Evolutionary conservation across 2,888 invertebrate species (phyloP).

Genomic region (Acanthosoma haemorrhoidale): DNA sequence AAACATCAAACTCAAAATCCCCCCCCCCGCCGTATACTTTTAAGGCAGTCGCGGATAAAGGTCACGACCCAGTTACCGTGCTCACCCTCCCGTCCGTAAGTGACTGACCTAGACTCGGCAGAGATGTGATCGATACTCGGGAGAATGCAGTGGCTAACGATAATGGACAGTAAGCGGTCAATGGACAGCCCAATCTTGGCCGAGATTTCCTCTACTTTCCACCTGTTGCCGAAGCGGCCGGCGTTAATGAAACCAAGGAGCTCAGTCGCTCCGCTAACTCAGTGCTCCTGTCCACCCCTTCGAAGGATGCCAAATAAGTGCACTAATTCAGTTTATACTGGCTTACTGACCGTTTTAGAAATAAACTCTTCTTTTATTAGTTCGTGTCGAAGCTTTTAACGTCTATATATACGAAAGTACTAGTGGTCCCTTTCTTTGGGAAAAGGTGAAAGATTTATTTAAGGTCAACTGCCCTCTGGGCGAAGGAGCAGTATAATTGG

Average conservation of each 20-base stretch:
- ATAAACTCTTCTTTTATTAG: not conserved
- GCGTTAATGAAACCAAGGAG: not conserved
- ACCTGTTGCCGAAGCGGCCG: not conserved
- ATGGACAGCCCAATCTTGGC: no score
- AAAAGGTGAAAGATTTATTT: no score
- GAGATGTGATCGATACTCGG: not conserved
- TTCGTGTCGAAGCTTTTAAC: not conserved
- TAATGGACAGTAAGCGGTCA: no score
- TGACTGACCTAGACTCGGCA: not conserved
- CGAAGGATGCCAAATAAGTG: not conserved
- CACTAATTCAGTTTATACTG: conserved; percentile 1
- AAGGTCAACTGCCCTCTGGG: no score
- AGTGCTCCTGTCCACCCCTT: not conserved
- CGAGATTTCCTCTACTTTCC: not conserved
- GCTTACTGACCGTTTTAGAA: not conserved
- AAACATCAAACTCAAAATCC: no score
- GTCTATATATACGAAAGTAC: not conserved
- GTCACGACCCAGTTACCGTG: not conserved
- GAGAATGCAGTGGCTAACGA: no score
- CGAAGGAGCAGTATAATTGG: no score
- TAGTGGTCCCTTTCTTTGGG: no score
- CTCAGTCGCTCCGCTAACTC: not conserved
- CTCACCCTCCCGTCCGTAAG: not conserved
- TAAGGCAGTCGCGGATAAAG: not conserved
- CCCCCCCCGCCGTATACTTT: not conserved